Conservation (phyloP, 2,113 vertebrate genomes). For the Procavia capensis region DNA sequence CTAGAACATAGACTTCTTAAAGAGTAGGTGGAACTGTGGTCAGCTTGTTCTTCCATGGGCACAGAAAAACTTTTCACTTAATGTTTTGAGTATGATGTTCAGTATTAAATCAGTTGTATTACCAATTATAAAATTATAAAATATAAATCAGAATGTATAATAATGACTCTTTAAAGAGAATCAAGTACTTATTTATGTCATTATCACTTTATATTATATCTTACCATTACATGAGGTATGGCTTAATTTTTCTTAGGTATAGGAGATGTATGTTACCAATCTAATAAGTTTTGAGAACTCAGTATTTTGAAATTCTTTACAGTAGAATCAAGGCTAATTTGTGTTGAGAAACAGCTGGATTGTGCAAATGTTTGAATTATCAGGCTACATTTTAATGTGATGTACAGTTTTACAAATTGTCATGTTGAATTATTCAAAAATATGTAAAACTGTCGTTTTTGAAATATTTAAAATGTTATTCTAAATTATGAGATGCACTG, state of each 20-base stretch:
- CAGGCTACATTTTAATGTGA: conserved; percentile 46
- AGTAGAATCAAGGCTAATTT: conserved; percentile 58
- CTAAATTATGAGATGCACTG: not conserved
- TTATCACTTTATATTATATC: not conserved
- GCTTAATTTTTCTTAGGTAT: not conserved
- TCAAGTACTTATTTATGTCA: not conserved
- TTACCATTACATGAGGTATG: conserved; percentile 4
- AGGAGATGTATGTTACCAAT: conserved; percentile 24
- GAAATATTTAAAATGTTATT: conserved; percentile 48
- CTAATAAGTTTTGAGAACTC: conserved; percentile 44
- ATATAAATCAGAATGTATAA: conserved; percentile 62
- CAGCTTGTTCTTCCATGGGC: conserved; percentile 12
- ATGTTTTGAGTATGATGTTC: conserved; percentile 10
- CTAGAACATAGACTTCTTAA: conserved; percentile 67
- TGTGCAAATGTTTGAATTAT: conserved; percentile 49
- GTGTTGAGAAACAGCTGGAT: conserved; percentile 5
- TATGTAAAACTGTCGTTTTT: conserved; percentile 54
- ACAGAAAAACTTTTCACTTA: conserved; percentile 34
- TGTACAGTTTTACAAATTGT: conserved; percentile 40
- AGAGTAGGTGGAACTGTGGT: conserved; percentile 52
- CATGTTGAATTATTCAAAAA: conserved; percentile 66
- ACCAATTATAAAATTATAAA: no score
- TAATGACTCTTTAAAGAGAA: conserved; percentile 3
- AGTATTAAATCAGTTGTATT: conserved; percentile 69
- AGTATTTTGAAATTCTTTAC: conserved; percentile 8